Base-by-base conservation (phyloP, 1,140 invertebrate genomes). In the Ceratina australensis region DNA sequence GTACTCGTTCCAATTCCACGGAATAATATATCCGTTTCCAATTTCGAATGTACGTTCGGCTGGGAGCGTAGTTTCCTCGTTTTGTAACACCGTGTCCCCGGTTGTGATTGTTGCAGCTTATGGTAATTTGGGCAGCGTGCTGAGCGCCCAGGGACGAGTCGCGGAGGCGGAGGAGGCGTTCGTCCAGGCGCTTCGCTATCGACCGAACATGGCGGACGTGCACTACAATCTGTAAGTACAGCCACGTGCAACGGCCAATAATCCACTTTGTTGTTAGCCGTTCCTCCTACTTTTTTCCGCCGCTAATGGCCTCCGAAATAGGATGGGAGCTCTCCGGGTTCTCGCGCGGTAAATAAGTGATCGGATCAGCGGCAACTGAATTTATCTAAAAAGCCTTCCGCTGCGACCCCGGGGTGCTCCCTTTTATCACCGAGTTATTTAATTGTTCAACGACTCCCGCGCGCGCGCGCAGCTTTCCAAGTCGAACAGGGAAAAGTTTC, bases 181-280 rank as follows among this genome's bases (percentile, higher is more conserved):
- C 89, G 94, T 96, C 89, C 95, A 95, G 90, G 98, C 98, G 60
- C 94, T 99, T 26, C 94, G 94, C 73, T 95, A 97, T 94, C 94
- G 97, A 91, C 95, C 96, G 78, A 98, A 98, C 92, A 98, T 98
- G 97, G 98, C 98, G 72, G 98, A 99, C 90, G 97, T 98, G 63
- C 97, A 98, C 93, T 98, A 98, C 91, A 99, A 98, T 93, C 93
- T 99, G 98, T 99, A 94, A 98, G 98, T 98, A 93, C 63, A 47
- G 15, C 54, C 61, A 56, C 65, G 59, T 68, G 47, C 67, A 56
- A 10, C 22, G 16, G 33, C 73, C 67, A 66, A 80, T 78, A 78
- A 78, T 80, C 74, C 74, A 80, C 47, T 80, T 78, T 63, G 33
- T 56, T 26, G 22, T 28, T 28, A 28, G 47, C 13, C 28, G 10